Base-by-base conservation (phyloP, 1,140 invertebrate species). In the Ips nitidus region DNA sequence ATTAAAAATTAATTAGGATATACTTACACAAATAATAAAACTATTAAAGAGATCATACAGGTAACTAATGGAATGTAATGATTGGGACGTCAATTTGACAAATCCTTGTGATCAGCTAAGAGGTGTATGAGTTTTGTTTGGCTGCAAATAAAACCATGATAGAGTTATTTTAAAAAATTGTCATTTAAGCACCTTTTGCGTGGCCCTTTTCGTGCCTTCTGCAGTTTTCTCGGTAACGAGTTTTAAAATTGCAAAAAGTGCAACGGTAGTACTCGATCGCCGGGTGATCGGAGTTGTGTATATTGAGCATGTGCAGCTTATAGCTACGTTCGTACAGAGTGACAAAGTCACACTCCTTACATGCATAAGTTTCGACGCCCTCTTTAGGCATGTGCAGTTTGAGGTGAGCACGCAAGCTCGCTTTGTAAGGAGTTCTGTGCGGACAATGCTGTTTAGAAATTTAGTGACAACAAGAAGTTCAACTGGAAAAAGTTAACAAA, bases 301-400 rank as follows among this genome's bases (percentile, higher is more conserved):
- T 66, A 50, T 66, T 57, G 4, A 66, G 38, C 36, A 58, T 42
- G 22, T 66, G 64, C 42, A 66, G 4, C 43, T 58, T 66, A 4
- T 55, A 22, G 40, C 64, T 66, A n/a, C 64, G 41, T n/a, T 66
- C 64, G 38, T 66, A 66, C 22, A 66, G 22, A 8, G 64, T 66
- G 4, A 37, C 53, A 58, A 66, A 66, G 8, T 57, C 55, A 42
- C 64, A 66, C 8, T 47, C 47, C 6, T 66, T 43, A 39, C 64
- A 66, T 42, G 57, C 58, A 55, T 57, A 66, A 41, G 53, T 66
- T 40, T 66, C 64, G 1, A 57, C n/a, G 45, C 58, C 64, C 39
- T 66, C 64, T 42, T 66, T 66, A 50, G 57, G 57, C 64, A 66
- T 66, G 43, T 66, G 64, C 2, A 66, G 43, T 41, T 66, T 66